A percentile compares a stretch with the other conserved stretches of the same genome.
Evolutionary conservation across 2,797 vertebrate species (phyloP).

Genomic region (Ctenochaetus hawaiiensis): DNA sequence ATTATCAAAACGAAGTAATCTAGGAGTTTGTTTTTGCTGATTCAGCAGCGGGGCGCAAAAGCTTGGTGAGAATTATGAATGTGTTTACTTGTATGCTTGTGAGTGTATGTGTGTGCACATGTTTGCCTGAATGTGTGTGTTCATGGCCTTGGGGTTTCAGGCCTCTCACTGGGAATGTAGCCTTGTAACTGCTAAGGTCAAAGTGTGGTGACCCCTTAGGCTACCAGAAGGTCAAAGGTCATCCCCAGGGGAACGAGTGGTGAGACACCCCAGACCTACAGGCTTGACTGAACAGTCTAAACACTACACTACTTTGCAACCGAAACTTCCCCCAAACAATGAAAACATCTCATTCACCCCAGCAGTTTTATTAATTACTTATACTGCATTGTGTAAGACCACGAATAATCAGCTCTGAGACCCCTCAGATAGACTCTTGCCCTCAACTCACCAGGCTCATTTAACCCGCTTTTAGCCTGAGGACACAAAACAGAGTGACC

Average conservation of each 20-base stretch:
- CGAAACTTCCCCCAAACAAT: constrained; percentile 31
- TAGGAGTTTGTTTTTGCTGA: constrained; percentile 55
- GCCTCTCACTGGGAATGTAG: constrained; percentile 71
- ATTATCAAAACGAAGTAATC: constrained; percentile 64
- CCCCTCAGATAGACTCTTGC: constrained; percentile 30
- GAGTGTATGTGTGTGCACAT: constrained; percentile 14
- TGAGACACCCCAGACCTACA: constrained; percentile 71
- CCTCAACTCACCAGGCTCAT: constrained; percentile 54
- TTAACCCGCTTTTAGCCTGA: constrained; percentile 54
- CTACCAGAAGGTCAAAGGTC: constrained; percentile 71
- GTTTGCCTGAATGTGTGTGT: constrained; percentile 42
- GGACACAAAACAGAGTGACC: constrained; percentile 60
- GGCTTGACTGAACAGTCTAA: constrained; percentile 59
- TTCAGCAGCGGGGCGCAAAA: constrained; percentile 31
- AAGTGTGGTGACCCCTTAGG: constrained; percentile 66
- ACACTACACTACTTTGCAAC: constrained; percentile 56
- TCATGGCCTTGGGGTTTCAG: constrained; percentile 55
- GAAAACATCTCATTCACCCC: constrained; percentile 27
- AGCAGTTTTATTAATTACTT: constrained; percentile 39
- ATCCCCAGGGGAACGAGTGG: constrained; percentile 68
- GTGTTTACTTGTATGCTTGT: constrained; percentile 36
- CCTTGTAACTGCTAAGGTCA: constrained; percentile 77
- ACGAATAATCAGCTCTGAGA: constrained; percentile 41
- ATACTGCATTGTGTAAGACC: constrained; percentile 20
- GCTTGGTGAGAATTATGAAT: constrained; percentile 32